Conservation (phyloP, 2,888 invertebrate genomes). For the Auanema freiburgensis region DNA sequence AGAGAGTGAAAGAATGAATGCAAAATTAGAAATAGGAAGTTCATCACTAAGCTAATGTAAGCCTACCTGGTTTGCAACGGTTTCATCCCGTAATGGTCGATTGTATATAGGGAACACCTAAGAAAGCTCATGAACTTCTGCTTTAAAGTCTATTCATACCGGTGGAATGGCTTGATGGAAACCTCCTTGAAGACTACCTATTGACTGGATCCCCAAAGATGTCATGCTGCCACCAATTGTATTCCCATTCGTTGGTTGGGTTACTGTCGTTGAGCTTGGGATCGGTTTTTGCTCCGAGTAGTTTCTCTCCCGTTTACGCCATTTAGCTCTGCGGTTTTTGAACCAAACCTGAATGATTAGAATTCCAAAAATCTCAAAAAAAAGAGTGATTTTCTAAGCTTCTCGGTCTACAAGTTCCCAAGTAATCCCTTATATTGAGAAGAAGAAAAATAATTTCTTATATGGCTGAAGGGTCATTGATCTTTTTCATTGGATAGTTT, state of each 20-base stretch:
- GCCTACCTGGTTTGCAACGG: too few species aligned
- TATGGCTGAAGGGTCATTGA: too few species aligned
- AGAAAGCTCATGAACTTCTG: too few species aligned
- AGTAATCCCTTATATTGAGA: not conserved
- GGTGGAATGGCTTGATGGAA: constrained; percentile 31
- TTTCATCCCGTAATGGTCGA: too few species aligned
- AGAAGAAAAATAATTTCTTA: too few species aligned
- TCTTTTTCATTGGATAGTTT: too few species aligned
- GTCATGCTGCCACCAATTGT: constrained; percentile 8
- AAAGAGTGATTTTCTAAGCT: not conserved
- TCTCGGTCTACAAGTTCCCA: not conserved
- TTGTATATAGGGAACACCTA: too few species aligned
- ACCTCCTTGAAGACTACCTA: constrained; percentile 30
- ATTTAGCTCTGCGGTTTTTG: constrained; percentile 64
- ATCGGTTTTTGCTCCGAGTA: constrained; percentile 23
- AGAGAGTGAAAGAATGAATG: too few species aligned
- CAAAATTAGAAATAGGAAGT: too few species aligned
- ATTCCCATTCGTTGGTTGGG: constrained; percentile 4
- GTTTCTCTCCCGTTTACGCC: constrained; percentile 62
- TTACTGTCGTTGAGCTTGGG: constrained; percentile 9
- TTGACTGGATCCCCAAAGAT: constrained; percentile 15
- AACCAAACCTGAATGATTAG: constrained; percentile 57
- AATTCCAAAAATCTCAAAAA: not conserved
- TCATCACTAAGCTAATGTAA: too few species aligned
- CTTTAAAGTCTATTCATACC: constrained; percentile 3